Conservation (phyloP, 92 coral and sea anemone species). For the Epizoanthus stellaris region DNA sequence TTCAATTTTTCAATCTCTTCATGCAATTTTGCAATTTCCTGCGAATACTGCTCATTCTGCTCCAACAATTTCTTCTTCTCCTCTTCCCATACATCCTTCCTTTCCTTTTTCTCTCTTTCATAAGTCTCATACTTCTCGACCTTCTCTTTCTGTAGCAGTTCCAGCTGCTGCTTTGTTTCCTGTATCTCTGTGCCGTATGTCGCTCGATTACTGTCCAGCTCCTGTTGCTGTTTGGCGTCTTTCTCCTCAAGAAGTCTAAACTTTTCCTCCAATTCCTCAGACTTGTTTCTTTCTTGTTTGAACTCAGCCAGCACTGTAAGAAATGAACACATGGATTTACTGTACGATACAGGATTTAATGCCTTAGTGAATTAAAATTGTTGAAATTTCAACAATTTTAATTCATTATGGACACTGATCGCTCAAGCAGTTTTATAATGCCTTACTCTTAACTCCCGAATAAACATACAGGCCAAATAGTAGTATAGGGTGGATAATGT, state of each 20-base stretch:
- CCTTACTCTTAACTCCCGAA: too few relatives aligned
- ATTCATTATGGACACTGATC: too few relatives aligned
- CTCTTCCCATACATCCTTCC: constrained; percentile 59
- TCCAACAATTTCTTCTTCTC: constrained; percentile 70
- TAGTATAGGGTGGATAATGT: too few relatives aligned
- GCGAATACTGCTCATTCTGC: constrained; percentile 70
- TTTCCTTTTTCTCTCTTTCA: constrained; percentile 66
- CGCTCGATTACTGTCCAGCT: constrained; percentile 62
- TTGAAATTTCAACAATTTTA: too few relatives aligned
- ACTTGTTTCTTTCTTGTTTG: constrained; percentile 69
- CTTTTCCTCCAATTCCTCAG: constrained; percentile 79
- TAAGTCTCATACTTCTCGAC: constrained; percentile 65
- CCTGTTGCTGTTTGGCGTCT: constrained; percentile 62
- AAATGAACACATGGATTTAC: background rate
- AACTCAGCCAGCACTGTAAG: constrained; percentile 81
- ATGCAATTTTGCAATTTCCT: constrained; percentile 71
- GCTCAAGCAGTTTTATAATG: too few relatives aligned
- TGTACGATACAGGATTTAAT: too few relatives aligned
- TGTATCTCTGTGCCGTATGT: constrained; percentile 74
- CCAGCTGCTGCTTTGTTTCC: constrained; percentile 74
- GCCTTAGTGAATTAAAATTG: too few relatives aligned
- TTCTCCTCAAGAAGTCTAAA: constrained; percentile 68
- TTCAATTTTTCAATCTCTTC: constrained; percentile 72
- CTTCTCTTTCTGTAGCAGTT: constrained; percentile 76
- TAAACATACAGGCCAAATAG: too few relatives aligned